Percentiles rank a stretch among this genome's conserved stretches.
phyloP scores from a whole-genome alignment of 2,113 vertebrate genomes.

The Ornithorhynchus anatinus region DNA sequence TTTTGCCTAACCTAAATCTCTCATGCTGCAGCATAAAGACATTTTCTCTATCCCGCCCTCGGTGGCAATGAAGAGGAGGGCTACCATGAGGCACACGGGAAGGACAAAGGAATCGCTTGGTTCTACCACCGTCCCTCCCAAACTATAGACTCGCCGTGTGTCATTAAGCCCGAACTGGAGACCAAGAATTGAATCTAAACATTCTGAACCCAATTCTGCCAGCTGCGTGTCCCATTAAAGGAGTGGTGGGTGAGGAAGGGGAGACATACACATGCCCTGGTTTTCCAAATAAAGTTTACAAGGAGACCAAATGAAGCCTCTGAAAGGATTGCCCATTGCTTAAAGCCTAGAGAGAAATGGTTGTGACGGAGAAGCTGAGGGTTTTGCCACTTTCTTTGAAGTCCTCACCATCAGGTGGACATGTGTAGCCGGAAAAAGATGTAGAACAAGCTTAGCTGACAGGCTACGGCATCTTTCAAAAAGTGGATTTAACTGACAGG shows the following conservation, averaged over 20 bases:
- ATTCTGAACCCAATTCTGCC: neutral
- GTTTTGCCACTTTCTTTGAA: neutral
- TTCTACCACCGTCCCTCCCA: neutral
- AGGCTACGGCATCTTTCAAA: neutral
- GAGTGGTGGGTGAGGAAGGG: rapidly evolving
- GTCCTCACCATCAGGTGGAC: rapidly evolving
- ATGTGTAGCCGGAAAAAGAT: neutral
- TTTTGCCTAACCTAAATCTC: rapidly evolving
- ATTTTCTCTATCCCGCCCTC: neutral
- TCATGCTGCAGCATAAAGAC: neutral
- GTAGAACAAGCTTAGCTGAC: neutral
- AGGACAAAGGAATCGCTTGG: neutral
- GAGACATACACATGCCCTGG: rapidly evolving
- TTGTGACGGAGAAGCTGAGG: neutral
- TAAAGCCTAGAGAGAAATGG: neutral
- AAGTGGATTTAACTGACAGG: too few species aligned
- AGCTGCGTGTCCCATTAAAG: neutral
- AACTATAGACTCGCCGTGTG: too few species aligned
- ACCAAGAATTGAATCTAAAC: neutral
- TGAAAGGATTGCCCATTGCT: rapidly evolving
- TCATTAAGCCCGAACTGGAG: neutral
- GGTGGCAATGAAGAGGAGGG: neutral
- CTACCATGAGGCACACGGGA: neutral
- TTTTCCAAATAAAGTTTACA: neutral
- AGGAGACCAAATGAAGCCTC: neutral